phyloP scores from a whole-genome alignment of 2,888 invertebrate genomes.

The Syrista parreyssii region DNA sequence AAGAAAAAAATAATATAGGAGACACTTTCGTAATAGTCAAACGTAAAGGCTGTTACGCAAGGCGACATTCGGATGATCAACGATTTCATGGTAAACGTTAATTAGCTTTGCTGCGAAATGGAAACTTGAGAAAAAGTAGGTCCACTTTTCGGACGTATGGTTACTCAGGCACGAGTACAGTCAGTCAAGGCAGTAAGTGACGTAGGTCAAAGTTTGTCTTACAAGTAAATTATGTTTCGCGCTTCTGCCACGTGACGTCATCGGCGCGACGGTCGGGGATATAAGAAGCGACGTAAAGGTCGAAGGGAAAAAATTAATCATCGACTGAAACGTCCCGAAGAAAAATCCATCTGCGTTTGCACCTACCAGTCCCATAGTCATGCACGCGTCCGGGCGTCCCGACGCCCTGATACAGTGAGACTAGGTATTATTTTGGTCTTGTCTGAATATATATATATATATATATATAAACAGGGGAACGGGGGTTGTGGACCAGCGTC shows the following conservation, averaged over 20 bases:
- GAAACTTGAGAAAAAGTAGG: background rate
- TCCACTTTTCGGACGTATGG: background rate
- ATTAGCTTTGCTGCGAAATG: background rate
- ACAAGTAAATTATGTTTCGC: background rate
- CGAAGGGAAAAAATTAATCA: background rate
- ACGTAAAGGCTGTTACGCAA: background rate
- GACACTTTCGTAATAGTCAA: background rate
- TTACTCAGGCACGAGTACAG: background rate
- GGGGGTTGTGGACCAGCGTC: background rate
- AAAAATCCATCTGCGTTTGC: background rate
- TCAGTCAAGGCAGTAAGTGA: background rate
- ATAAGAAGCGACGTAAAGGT: background rate
- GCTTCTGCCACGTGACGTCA: conserved; percentile 7
- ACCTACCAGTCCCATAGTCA: background rate
- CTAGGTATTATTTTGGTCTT: no score
- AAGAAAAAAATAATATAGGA: background rate
- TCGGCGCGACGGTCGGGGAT: background rate
- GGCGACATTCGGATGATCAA: background rate
- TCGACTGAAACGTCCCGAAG: background rate
- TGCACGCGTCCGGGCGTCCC: background rate
- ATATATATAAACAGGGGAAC: no score
- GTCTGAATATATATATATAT: no score
- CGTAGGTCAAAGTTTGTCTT: background rate
- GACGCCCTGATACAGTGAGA: background rate
- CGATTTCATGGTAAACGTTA: background rate